Conservation (phyloP, 64 coral and sea anemone species). For the Platygyra sinensis region DNA sequence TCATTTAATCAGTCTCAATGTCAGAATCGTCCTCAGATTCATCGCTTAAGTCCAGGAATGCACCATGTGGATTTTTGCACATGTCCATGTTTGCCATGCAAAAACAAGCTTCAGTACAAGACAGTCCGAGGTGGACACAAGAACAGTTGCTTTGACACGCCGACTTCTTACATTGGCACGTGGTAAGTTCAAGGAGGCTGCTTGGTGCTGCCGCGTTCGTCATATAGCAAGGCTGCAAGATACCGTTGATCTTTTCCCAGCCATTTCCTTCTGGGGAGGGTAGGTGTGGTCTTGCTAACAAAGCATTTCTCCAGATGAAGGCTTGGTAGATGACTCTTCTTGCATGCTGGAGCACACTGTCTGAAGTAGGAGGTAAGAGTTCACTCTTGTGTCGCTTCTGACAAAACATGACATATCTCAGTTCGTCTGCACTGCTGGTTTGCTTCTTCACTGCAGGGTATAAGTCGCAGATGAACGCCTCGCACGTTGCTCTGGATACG, state of each 20-base stretch:
- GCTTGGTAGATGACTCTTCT: constrained; percentile 32
- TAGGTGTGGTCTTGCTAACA: constrained; percentile 3
- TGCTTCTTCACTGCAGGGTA: constrained; percentile 41
- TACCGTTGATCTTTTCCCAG: constrained; percentile 45
- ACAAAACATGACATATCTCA: constrained; percentile 36
- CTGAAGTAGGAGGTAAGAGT: constrained; percentile 27
- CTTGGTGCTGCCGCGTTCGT: constrained; percentile 21
- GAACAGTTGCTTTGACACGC: constrained; percentile 28
- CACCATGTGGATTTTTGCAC: constrained; percentile 23
- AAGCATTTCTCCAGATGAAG: constrained; percentile 14
- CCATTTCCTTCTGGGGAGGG: constrained; percentile 32
- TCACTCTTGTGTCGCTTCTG: constrained; percentile 35
- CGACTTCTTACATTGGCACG: constrained; percentile 19
- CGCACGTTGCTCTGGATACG: neutral
- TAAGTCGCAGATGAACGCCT: constrained; percentile 30
- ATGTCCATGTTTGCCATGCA: constrained; percentile 7
- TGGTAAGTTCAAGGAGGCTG: neutral
- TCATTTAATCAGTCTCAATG: too few relatives aligned
- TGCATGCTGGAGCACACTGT: constrained; percentile 22
- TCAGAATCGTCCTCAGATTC: too few relatives aligned
- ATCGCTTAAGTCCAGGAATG: too few relatives aligned
- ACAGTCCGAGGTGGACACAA: neutral
- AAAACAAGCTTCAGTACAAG: constrained; percentile 23
- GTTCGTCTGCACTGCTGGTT: neutral
- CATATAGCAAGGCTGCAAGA: neutral